Percentiles rank a stretch among this genome's conserved stretches.
Conservation (phyloP, 2,888 invertebrate species). For the Pollenia labialis region DNA sequence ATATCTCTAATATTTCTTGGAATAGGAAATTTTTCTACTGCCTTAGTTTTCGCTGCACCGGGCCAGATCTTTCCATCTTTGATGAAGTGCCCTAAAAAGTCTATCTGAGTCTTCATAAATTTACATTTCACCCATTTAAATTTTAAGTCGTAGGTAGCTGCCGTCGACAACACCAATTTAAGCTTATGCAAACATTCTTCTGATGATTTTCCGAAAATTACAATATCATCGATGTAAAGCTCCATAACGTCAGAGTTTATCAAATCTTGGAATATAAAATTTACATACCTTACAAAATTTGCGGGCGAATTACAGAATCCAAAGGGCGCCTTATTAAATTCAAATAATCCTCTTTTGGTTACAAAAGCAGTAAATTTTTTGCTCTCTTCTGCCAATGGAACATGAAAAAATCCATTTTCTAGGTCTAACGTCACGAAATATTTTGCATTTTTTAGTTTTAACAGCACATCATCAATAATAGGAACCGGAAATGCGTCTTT, state of each 20-base stretch:
- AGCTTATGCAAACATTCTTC: neutral
- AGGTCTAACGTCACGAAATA: neutral
- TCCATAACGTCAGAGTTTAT: no score
- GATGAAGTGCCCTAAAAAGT: neutral
- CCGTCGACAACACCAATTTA: neutral
- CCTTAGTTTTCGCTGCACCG: no score
- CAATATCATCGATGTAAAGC: no score
- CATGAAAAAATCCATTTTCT: neutral
- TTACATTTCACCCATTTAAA: neutral
- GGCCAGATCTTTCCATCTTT: constrained; percentile 35
- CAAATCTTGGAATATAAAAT: no score
- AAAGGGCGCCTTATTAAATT: no score
- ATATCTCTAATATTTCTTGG: no score
- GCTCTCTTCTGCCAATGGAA: neutral
- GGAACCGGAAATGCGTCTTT: neutral
- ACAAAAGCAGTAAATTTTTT: no score
- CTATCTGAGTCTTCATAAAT: neutral
- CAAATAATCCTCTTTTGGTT: no score
- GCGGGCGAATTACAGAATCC: no score
- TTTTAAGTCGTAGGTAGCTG: neutral
- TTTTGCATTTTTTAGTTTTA: neutral
- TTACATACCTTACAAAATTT: no score
- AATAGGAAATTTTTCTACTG: no score
- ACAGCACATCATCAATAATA: neutral
- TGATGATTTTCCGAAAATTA: no score